Conservation (phyloP, 2,113 vertebrate genomes). For the Amphiprion ocellaris region DNA sequence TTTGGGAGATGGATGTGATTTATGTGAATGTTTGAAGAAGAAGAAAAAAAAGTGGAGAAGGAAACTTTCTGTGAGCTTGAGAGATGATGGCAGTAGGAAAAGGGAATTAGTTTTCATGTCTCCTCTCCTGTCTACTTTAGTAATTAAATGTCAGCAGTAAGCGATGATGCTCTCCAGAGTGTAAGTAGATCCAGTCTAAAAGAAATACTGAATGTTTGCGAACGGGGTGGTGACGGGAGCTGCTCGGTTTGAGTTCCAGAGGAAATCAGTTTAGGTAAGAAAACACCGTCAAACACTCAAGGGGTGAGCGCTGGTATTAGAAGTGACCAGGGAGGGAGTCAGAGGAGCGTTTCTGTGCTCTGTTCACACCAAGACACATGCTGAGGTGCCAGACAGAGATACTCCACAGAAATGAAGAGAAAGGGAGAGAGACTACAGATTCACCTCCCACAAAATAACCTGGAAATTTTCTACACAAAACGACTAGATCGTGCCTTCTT, state of each 20-base stretch:
- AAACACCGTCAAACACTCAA: neutral
- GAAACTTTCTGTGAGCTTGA: neutral
- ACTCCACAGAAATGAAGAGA: neutral
- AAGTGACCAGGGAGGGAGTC: neutral
- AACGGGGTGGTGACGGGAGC: slow-evolving; percentile 8
- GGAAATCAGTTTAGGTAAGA: neutral
- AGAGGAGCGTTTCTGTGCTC: neutral
- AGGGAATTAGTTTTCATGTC: neutral
- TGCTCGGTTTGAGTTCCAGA: slow-evolving; percentile 30
- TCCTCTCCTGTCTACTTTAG: slow-evolving; percentile 15
- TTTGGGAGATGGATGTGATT: slow-evolving; percentile 9
- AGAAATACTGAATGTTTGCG: neutral
- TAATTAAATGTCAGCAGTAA: slow-evolving; percentile 51
- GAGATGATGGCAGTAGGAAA: neutral
- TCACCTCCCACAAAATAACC: too few species aligned
- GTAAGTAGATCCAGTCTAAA: slow-evolving; percentile 20
- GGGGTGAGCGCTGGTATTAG: neutral
- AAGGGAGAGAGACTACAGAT: too few species aligned
- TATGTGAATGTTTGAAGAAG: neutral
- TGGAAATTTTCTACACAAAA: too few species aligned
- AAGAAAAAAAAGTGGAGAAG: neutral
- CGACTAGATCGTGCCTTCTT: too few species aligned
- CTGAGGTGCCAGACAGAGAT: neutral
- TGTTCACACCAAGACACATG: neutral
- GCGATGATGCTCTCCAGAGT: slow-evolving; percentile 32